phyloP scores from a whole-genome alignment of 2,113 vertebrate species.

The Marcusenius ussheri region DNA sequence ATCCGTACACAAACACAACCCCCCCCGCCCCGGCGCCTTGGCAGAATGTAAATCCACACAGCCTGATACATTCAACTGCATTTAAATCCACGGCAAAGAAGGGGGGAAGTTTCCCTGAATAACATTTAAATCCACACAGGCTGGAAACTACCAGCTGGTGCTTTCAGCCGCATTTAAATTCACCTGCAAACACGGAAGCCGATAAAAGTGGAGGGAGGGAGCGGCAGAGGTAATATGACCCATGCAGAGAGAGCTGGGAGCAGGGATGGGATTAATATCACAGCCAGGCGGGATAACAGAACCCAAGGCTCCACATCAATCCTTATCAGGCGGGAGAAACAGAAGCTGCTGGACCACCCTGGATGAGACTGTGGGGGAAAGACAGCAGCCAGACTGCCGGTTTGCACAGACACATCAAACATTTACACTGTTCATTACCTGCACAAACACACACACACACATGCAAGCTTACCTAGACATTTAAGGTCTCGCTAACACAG shows the following conservation, averaged over 20 bases:
- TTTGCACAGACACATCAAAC: neutral
- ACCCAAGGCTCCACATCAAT: neutral
- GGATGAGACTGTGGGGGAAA: neutral
- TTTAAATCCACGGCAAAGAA: neutral
- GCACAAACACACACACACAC: neutral
- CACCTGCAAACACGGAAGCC: neutral
- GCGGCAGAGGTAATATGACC: neutral
- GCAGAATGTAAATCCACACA: neutral
- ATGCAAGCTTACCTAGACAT: neutral
- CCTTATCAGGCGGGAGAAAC: neutral
- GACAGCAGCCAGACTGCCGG: neutral
- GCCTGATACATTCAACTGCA: neutral
- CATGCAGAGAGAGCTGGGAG: neutral
- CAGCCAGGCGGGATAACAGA: neutral
- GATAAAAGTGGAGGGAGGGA: neutral
- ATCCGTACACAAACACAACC: neutral
- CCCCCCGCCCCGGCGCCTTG: neutral
- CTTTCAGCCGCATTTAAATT: neutral
- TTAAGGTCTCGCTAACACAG: neutral
- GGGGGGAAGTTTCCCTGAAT: neutral
- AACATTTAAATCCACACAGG: conserved; percentile 2
- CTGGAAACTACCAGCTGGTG: neutral
- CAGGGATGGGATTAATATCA: neutral
- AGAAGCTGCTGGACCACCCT: neutral
- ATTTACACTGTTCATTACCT: conserved; percentile 11